phyloP scores from a whole-genome alignment of 2,888 invertebrate species.

The Caenorhabditis afra region DNA sequence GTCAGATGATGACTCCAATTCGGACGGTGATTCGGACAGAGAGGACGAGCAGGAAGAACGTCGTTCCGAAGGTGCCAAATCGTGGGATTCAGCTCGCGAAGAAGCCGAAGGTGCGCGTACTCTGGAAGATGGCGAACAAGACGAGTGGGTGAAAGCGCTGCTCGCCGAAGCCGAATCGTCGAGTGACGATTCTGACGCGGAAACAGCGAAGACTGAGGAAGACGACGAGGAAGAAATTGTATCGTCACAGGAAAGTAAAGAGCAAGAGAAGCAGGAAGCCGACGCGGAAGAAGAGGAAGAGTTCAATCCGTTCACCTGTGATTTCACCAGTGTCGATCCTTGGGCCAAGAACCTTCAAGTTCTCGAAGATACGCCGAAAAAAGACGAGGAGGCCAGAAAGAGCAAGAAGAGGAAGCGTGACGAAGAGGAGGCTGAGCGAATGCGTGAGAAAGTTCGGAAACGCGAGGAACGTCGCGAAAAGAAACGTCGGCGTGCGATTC shows the following conservation, averaged over 20 bases:
- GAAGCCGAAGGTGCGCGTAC: slow-evolving; percentile 66
- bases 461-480: slow-evolving; percentile 83
- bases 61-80: slow-evolving; percentile 13
- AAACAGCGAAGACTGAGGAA: slow-evolving; percentile 62
- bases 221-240: slow-evolving; percentile 18
- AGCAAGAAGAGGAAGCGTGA: slow-evolving; percentile 82
- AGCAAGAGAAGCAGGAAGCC: slow-evolving; percentile 22
- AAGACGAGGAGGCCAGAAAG: slow-evolving; percentile 83
- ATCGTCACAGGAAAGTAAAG: no score
- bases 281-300: slow-evolving; percentile 83
- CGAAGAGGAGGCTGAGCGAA: slow-evolving; percentile 70
- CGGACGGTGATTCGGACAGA: slow-evolving; percentile 61
- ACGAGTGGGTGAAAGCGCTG: slow-evolving; percentile 71
- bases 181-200: slow-evolving; percentile 63
- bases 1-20: slow-evolving; percentile 74
- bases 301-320: slow-evolving; percentile 93
- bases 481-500: slow-evolving; percentile 54
- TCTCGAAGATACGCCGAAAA: slow-evolving; percentile 82
- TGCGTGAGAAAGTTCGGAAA: slow-evolving; percentile 84
- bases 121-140: slow-evolving; percentile 66
- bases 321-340: slow-evolving; percentile 85
- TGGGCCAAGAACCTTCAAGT: slow-evolving; percentile 84
- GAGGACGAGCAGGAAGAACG: slow-evolving; percentile 9
- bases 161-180: slow-evolving; percentile 72
- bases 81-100: slow-evolving; percentile 53